Percentiles rank a stretch among this genome's conserved stretches.
Conservation (phyloP, 2,888 invertebrate genomes). For the Macropis europaea region DNA sequence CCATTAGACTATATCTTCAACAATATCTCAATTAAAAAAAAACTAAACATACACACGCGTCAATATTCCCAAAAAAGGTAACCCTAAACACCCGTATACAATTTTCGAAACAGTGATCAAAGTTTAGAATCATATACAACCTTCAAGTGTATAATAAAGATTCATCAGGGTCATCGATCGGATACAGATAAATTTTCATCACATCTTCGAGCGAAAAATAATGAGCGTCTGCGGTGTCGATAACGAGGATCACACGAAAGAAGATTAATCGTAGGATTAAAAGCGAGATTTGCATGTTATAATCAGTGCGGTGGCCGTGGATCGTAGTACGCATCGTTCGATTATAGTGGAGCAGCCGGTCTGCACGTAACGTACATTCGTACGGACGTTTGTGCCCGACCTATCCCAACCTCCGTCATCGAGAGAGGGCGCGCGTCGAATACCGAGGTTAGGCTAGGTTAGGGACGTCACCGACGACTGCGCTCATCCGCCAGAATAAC, state of each 20-base stretch:
- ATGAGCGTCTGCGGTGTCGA: neutral
- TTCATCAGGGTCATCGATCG: too few species aligned
- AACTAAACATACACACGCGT: too few species aligned
- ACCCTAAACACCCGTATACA: too few species aligned
- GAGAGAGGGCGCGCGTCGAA: conserved; percentile 66
- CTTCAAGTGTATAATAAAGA: too few species aligned
- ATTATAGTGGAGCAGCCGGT: conserved; percentile 36
- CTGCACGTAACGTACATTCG: conserved; percentile 39
- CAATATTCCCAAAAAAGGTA: too few species aligned
- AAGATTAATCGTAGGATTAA: too few species aligned
- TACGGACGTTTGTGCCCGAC: conserved; percentile 61
- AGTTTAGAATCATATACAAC: too few species aligned
- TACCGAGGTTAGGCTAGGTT: conserved; percentile 59
- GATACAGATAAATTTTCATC: neutral
- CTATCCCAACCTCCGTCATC: conserved; percentile 72
- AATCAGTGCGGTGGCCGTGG: conserved; percentile 42
- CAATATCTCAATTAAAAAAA: too few species aligned
- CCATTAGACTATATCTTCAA: too few species aligned
- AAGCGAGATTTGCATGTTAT: too few species aligned
- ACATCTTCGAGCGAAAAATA: neutral
- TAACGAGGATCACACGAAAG: too few species aligned
- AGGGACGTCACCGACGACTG: conserved; percentile 64
- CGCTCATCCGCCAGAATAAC: conserved; percentile 67
- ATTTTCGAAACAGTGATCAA: too few species aligned
- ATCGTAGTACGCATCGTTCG: conserved; percentile 38